Evolutionary conservation across 2,797 vertebrate species (phyloP), one percentile per base, ranked within the genome.

Genomic region (Picus viridis): DNA sequence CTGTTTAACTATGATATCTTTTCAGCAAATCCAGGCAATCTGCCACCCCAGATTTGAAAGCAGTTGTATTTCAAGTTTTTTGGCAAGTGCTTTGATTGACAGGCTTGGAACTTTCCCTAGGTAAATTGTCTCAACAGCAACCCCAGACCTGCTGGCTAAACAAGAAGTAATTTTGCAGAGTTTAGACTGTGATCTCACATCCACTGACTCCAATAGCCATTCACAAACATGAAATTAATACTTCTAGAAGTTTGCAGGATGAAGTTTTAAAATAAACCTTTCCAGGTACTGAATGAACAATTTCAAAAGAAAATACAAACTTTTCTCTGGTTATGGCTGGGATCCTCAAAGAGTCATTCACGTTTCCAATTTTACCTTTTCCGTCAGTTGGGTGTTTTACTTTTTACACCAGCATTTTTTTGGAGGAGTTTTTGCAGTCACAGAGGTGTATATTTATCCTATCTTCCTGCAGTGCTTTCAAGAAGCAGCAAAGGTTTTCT

Each of bases 261-360:
- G 34, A 83, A 76, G 8, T 18, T 39, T 86, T 87, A 3, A 86
- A 89, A 87, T 74, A 87, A 90, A 74, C 20, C 51, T 83, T 95
- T 89, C 51, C 62, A 75, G 63, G 61, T 69, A 86, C 51, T 53
- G 41, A 86, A 83, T 47, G 45, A 89, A 58, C 29, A 59, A 74
- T 87, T 89, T 83, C 61, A 71, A 75, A 83, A 74, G 30, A 56
- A 93, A 90, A 76, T n/a, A 58, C 10, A 70, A 72, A 8, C 12
- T 19, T 19, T 71, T 68, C 30, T n/a, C 67, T 64, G 16, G 19
- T n/a, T 71, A 47, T 20, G 62, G n/a, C 24, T 77, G 9, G 13
- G 32, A 51, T 85, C 8, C 58, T 78, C 65, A 89, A 88, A 29
- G 26, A 62, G 32, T 13, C 29, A 54, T 47, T 84, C 34, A 47